Base-by-base conservation (phyloP, 2,888 invertebrate genomes). In the Labia minor region DNA sequence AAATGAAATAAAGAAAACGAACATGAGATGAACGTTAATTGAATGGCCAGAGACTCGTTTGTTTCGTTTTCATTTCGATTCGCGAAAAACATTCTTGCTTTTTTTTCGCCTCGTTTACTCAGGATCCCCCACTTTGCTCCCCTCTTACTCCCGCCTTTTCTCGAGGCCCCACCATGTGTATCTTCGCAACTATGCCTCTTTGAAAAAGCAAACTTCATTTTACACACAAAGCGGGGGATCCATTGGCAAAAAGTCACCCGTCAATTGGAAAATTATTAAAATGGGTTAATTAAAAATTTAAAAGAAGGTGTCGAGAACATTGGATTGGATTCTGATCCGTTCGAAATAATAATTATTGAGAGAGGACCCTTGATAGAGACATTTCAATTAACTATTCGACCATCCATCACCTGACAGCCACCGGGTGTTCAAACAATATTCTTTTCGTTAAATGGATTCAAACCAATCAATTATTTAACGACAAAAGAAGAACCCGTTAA, bases 241-340 rank as follows among this genome's bases (percentile, higher is more conserved):
- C 3, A 26, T 8, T 26, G 49, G 16, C 49, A 49, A 49, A 49
- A 49, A 49, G 49, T 49, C 49, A n/a, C 16, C 16, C 3, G 14
- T 14, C 49, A 49, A 49, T 49, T 49, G n/a, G 49, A 49, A 49
- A 49, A 49, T 49, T 49, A 49, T 49, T 49, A 49, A 49, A 49
- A 49, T 49, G 49, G 14, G 49, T 49, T 49, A 49, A 49, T 49
- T 49, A 49, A 49, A 49, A 49, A 49, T 49, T 49, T 49, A 49
- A 49, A 49, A 49, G 49, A 49, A 49, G 16, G 49, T 49, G 49
- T 49, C 16, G 16, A 10, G 16, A 49, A 49, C 49, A 49, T 49
- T 14, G 3, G 14, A 49, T n/a, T 3, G 49, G 49, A 49, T 49
- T 49, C 49, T 49, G 49, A 49, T 49, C 49, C 16, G 49, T 49